Conservation (phyloP, 2,888 invertebrate species). For the Tethea ocularis region DNA sequence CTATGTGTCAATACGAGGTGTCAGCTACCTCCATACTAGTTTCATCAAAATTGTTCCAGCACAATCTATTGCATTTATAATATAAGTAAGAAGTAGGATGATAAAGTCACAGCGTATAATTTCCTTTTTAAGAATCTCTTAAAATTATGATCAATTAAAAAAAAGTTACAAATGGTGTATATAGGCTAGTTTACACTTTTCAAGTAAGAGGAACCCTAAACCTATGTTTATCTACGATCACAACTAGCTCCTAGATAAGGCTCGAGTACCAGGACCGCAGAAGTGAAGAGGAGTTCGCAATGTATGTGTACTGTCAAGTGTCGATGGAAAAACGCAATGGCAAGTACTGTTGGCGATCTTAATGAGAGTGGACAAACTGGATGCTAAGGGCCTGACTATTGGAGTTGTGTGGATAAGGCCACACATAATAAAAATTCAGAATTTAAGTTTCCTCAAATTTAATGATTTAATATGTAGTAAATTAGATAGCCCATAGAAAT, state of each 20-base stretch:
- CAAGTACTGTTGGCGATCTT: conserved; percentile 69
- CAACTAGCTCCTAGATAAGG: conserved; percentile 74
- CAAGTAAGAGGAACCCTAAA: conserved; percentile 6
- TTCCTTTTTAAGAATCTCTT: too few relatives aligned
- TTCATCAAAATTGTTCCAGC: too few relatives aligned
- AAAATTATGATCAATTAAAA: not conserved
- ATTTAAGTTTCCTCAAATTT: not conserved
- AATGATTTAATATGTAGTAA: not conserved
- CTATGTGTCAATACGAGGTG: too few relatives aligned
- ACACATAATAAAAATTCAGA: not conserved
- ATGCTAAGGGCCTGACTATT: conserved; percentile 58
- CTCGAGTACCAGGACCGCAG: conserved; percentile 66
- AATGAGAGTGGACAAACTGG: conserved; percentile 84
- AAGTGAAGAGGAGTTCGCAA: conserved; percentile 56
- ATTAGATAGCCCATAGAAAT: not conserved
- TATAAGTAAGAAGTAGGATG: too few relatives aligned
- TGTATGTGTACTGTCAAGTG: conserved; percentile 51
- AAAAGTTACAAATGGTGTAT: not conserved
- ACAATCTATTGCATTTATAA: too few relatives aligned
- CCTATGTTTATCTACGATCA: conserved; percentile 73
- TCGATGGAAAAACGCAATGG: conserved; percentile 70
- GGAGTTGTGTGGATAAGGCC: conserved; percentile 50
- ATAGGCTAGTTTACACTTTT: not conserved
- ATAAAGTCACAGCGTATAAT: too few relatives aligned
- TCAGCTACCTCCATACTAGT: too few relatives aligned